Evolutionary conservation across 2,888 invertebrate genomes (phyloP).

Genomic region (Volucella inanis): DNA sequence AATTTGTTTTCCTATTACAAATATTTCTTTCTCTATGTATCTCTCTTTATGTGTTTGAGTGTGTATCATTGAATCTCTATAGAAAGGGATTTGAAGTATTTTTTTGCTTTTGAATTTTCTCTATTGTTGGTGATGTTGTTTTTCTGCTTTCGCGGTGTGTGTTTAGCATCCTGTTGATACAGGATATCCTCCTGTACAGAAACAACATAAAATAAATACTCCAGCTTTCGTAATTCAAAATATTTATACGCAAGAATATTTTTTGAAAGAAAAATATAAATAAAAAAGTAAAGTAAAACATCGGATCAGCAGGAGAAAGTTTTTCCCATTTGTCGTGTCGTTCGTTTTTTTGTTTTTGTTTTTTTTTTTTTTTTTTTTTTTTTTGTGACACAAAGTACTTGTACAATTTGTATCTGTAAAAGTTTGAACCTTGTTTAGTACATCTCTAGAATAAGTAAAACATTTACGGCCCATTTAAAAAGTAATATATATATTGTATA

Average conservation of each 20-base stretch:
- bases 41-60: constrained; percentile 5
- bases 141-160: constrained; percentile 34
- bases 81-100: constrained; percentile 24
- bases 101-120: background rate
- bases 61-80: background rate
- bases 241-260: constrained; percentile 22
- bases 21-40: constrained; percentile 18
- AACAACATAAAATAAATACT: background rate
- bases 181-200: constrained; percentile 42
- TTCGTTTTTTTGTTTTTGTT: background rate
- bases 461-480: constrained; percentile 14
- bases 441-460: no score
- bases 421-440: background rate
- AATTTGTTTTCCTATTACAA: constrained; percentile 14
- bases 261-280: background rate
- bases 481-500: background rate
- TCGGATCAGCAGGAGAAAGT: constrained; percentile 64
- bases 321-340: constrained; percentile 36
- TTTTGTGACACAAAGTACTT: constrained; percentile 37
- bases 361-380: constrained; percentile 12
- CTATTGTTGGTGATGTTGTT: constrained; percentile 4
- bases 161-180: constrained; percentile 51
- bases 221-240: constrained; percentile 40
- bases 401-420: constrained; percentile 7
- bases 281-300: background rate